Base-by-base conservation (phyloP, 2,113 vertebrate species). In the Oreochromis tanganicae region DNA sequence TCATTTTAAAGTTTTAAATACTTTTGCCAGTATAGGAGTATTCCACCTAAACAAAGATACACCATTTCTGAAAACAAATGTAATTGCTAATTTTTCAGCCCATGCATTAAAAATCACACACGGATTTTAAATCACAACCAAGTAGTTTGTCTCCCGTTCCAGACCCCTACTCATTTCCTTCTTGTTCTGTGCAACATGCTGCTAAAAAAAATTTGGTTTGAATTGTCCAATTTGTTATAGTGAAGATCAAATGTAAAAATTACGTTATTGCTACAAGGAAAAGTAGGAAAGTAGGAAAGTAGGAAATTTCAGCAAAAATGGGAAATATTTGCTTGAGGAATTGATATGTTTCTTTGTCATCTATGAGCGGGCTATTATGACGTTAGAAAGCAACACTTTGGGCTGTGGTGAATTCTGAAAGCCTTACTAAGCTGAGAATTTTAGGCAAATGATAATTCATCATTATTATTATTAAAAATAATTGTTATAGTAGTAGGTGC, bases 281-380 rank as follows among this genome's bases (percentile, higher is more conserved):
- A 63, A 66, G 61, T 12, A 6, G 5, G n/a, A n/a, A n/a, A n/a
- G n/a, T n/a, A n/a, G n/a, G n/a, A n/a, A n/a, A n/a, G n/a, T n/a
- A 34, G 59, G 27, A 61, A 61, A 61, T 63, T 63, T 36, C 59
- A 61, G 29, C 0, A 50, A 63, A 68, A 38, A 68, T 6, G 8
- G 6, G 61, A 68, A 19, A 71, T 21, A 83, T 12, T 68, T 38
- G 16, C 14, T 52, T 50, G 17, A 48, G 68, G 5, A 48, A 48
- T 75, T 48, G 24, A 12, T 19, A 1, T 6, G 14, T 48, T 48
- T 48, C 41, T 48, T 75, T 48, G 24, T 48, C 2, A 54, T n/a
- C 19, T n/a, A 9, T n/a, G 50, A 55, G n/a, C n/a, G 27, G 0
- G 1, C 38, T 71, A 3, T 71, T 46, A 27, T 3, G 68, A 4